These are phyloP conservation scores for Platycheirus albimanus DNA, from an alignment of 2,888 invertebrate genomes.

Conservation along the genomic window DNA sequence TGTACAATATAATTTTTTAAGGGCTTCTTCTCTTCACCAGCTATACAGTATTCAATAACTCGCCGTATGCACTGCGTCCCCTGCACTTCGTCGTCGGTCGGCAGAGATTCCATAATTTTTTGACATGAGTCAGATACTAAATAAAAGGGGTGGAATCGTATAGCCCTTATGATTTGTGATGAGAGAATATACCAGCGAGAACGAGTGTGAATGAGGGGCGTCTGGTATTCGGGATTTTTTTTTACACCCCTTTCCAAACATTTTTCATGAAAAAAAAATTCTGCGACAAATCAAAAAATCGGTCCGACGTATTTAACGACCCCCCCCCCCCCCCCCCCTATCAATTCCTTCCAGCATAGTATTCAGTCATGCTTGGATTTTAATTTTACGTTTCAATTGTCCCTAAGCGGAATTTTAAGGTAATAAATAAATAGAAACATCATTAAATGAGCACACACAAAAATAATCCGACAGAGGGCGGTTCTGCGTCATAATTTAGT, in stretches of 20 bases:
- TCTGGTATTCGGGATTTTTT: slow-evolving; percentile 8
- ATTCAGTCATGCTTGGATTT: slow-evolving; percentile 46
- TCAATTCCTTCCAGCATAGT: too few relatives aligned
- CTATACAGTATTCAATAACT: slow-evolving; percentile 8
- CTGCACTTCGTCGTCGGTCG: too few relatives aligned
- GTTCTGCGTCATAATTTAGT: slow-evolving; percentile 47
- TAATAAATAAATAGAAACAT: slow-evolving; percentile 19
- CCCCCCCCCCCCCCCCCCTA: too few relatives aligned
- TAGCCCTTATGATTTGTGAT: slow-evolving; percentile 9
- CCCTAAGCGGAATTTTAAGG: slow-evolving; percentile 11
- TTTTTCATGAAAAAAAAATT: slow-evolving; percentile 25
- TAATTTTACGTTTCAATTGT: slow-evolving; percentile 46
- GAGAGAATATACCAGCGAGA: background rate
- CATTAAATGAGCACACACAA: background rate
- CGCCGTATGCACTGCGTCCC: background rate
- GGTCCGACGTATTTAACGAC: slow-evolving; percentile 16
- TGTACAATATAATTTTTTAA: slow-evolving; percentile 9
- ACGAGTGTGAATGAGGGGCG: slow-evolving; percentile 66
- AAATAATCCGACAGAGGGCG: slow-evolving; percentile 16
- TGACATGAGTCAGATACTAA: slow-evolving; percentile 42
- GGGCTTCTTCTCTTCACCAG: slow-evolving; percentile 36
- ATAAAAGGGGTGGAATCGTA: slow-evolving; percentile 38
- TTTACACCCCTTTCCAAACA: slow-evolving; percentile 17
- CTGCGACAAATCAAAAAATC: slow-evolving; percentile 53
- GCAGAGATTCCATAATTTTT: slow-evolving; percentile 10